These are phyloP conservation scores for Linhomoeus sp. DNA, from an alignment of 2,888 invertebrate species.

Conservation along the genomic window DNA sequence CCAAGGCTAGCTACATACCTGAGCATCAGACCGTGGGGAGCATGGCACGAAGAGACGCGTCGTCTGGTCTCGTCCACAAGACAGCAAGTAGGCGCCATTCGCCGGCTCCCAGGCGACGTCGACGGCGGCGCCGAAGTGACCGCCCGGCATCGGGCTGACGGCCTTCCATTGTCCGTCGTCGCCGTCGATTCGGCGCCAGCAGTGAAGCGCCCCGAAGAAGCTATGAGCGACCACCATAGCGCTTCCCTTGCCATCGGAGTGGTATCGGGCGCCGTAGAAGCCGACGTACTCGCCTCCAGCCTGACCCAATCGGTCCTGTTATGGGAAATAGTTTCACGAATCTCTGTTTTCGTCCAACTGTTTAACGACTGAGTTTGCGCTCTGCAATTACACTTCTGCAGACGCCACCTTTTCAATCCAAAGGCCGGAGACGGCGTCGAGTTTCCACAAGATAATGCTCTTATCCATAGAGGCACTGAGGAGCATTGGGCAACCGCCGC, in stretches of 20 bases:
- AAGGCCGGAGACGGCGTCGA: not conserved
- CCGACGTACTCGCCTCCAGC: slow-evolving; percentile 20
- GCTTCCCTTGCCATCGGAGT: too few relatives aligned
- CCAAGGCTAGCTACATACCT: too few relatives aligned
- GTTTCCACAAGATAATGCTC: slow-evolving; percentile 16
- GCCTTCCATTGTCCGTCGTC: not conserved
- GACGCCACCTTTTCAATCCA: slow-evolving; percentile 8
- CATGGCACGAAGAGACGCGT: slow-evolving; percentile 16
- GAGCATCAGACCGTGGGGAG: too few relatives aligned
- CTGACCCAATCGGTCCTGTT: not conserved
- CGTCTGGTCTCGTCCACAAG: slow-evolving; percentile 18
- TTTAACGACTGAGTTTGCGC: too few relatives aligned
- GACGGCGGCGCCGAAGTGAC: slow-evolving; percentile 16
- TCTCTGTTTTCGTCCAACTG: too few relatives aligned
- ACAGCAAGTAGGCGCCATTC: slow-evolving; percentile 13
- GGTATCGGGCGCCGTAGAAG: slow-evolving; percentile 13
- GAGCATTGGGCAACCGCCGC: slow-evolving; percentile 4
- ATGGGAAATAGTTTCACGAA: not conserved
- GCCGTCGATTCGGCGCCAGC: slow-evolving; percentile 9
- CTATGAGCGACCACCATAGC: slow-evolving; percentile 13
- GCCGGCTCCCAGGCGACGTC: slow-evolving; percentile 15
- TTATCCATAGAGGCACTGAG: slow-evolving; percentile 21
- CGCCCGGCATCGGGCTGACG: slow-evolving; percentile 10
- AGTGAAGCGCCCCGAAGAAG: slow-evolving; percentile 15
- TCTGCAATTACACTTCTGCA: too few relatives aligned